Base-by-base conservation (phyloP, 2,797 vertebrate genomes). In the Carapus acus region DNA sequence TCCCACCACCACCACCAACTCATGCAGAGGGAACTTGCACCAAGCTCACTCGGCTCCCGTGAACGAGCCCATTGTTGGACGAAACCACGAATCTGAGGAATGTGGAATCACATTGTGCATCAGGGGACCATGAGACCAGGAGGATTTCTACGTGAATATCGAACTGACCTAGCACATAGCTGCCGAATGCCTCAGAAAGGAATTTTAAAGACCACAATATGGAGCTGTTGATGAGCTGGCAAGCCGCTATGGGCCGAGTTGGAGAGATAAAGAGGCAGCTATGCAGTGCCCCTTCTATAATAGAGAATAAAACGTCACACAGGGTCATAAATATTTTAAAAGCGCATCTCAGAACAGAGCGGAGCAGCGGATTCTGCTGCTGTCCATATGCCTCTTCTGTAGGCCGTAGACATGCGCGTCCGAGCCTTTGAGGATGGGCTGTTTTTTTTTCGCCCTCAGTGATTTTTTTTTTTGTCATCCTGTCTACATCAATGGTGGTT, bases 321-420 rank as follows among this genome's bases (percentile, higher is more conserved):
- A 73, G 67, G 62, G 40, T 74, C 65, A 79, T 83, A 74, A 43
- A 84, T 86, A 80, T 85, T 84, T 84, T 62, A 85, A 72, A 74
- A 72, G 69, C 74, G 78, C 73, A 73, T 58, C 76, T 83, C 58
- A 49, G 68, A 79, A 71, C 66, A 56, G 52, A 46, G 36, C 22
- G 23, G 33, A 62, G 58, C 43, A 74, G 79, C 39, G 54, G 56
- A 74, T 68, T 76, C 54, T 68, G 69, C 21, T 54, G 62, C 71
- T 39, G 47, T 49, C 67, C 39, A 45, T 54, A 42, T 51, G 43
- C 44, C 48, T 53, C 54, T 36, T 22, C 31, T 54, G 47, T 46
- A 41, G 14, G 45, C 18, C 46, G 48, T 63, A 50, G 51, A 29
- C 42, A 46, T 58, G 31, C 15, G 43, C n/a, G 52, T 54, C 21